Base-by-base conservation (phyloP, 1,140 invertebrate genomes). In the Panagrolaimus sp. region DNA sequence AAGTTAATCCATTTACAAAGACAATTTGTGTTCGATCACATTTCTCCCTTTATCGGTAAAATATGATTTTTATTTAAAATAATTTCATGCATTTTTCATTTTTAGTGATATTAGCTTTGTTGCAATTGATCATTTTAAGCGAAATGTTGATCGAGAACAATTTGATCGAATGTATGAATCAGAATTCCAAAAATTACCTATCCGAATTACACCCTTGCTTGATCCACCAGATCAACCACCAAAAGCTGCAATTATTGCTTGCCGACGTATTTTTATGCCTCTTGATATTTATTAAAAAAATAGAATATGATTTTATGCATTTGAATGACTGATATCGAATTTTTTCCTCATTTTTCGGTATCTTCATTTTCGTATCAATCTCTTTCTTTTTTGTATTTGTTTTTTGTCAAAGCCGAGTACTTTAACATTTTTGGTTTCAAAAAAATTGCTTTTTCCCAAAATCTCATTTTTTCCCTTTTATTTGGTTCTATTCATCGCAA, bases 61-160 rank as follows among this genome's bases (percentile, higher is more conserved):
- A 76, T 76, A 66, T 17, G 9, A 9, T 67, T 32, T 66, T 9
- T 28, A 8, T 26, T 46, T 26, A 38, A 38, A 65, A 10, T 12
- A 0, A 9, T 72, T 71, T 28, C 65, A n/a, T 28, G 75, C 38
- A 58, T 12, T 58, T 26, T n/a, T 26, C 15, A 21, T 9, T 72
- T 74, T 6, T 43, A 74, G 72, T 17, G 72, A 74, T 58, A 72
- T 74, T 65, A 32, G 78, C 21, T 74, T 74, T 55, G 67, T 76
- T 24, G 72, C 72, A 9, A 43, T 74, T 32, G 70, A 73, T 45
- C 65, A 55, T 17, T 74, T 72, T 45, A 47, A 63, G 5, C 47
- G 67, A 10, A 71, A 66, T 55, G 73, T 74, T 21, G 73, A 75
- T 62, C 73, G 72, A 24, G 74, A 74, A 45, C 67, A 75, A 28